A percentile compares a stretch with the other conserved stretches of the same genome.
Evolutionary conservation across 2,797 vertebrate species (phyloP).

Genomic region (Semaprochilodus insignis): DNA sequence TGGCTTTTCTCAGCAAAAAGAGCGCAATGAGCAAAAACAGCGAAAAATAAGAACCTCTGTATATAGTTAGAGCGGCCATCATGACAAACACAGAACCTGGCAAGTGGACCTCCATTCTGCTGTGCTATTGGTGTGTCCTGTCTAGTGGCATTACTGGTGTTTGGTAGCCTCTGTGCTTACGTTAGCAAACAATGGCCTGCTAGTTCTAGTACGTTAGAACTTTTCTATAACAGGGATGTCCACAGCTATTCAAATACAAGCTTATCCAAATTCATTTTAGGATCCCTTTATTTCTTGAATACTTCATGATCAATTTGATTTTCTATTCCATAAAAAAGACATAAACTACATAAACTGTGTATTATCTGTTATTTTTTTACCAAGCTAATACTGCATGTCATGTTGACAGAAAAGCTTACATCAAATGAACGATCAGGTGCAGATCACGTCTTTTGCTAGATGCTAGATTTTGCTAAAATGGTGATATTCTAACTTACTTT

Average conservation of each 20-base stretch:
- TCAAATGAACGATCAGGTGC: too few relatives aligned
- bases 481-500: too few relatives aligned
- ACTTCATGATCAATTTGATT: too few relatives aligned
- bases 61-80: neutral
- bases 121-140: neutral
- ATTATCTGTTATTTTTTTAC: too few relatives aligned
- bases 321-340: too few relatives aligned
- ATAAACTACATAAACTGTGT: too few relatives aligned
- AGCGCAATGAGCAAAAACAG: neutral
- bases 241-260: neutral
- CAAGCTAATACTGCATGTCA: too few relatives aligned
- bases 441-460: too few relatives aligned
- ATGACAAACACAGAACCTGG: neutral
- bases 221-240: neutral
- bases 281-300: neutral
- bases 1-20: too few relatives aligned
- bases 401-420: too few relatives aligned
- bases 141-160: neutral
- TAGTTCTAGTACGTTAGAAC: neutral
- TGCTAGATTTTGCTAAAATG: too few relatives aligned
- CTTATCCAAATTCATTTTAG: neutral
- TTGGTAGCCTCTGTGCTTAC: neutral
- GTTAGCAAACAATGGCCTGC: neutral
- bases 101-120: neutral
- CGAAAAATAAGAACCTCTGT: neutral